Evolutionary conservation across 2,888 invertebrate genomes (phyloP).

Genomic region (Gymnoscelis rufifasciata): DNA sequence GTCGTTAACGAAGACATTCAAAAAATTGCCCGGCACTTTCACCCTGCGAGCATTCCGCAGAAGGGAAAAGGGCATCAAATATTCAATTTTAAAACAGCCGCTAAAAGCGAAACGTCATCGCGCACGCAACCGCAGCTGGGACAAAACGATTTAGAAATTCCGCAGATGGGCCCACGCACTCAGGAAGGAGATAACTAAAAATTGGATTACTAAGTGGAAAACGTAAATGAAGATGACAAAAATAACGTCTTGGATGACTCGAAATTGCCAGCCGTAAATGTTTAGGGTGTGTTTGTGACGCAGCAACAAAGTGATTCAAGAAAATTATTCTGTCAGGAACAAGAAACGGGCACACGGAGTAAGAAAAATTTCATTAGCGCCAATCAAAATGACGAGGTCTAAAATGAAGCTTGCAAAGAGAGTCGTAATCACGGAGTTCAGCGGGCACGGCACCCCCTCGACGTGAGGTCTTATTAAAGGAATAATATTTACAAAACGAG

Average conservation of each 20-base stretch:
- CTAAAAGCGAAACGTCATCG: constrained; percentile 79
- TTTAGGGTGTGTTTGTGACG: constrained; percentile 67
- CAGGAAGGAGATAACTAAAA: constrained; percentile 69
- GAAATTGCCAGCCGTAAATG: constrained; percentile 63
- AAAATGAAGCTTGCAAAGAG: constrained; percentile 77
- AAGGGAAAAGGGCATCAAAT: constrained; percentile 77
- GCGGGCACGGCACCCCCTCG: constrained; percentile 73
- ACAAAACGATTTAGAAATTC: constrained; percentile 74
- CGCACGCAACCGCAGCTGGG: constrained; percentile 72
- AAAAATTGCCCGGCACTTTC: constrained; percentile 68
- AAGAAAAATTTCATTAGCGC: constrained; percentile 79
- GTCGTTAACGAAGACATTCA: constrained; percentile 63
- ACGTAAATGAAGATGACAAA: constrained; percentile 67
- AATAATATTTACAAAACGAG: constrained; percentile 80
- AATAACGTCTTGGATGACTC: constrained; percentile 62
- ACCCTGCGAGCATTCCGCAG: constrained; percentile 69
- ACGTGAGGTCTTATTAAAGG: constrained; percentile 80
- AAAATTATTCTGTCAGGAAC: constrained; percentile 76
- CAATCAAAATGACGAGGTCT: constrained; percentile 79
- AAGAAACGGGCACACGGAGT: constrained; percentile 70
- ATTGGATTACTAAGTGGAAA: constrained; percentile 75
- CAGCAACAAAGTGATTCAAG: constrained; percentile 58
- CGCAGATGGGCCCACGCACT: constrained; percentile 76
- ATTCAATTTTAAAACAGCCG: constrained; percentile 79
- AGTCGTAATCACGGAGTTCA: constrained; percentile 78